A percentile compares a stretch with the other conserved stretches of the same genome.
Conservation (phyloP, 2,113 vertebrate genomes). For the Apodemus sylvaticus region DNA sequence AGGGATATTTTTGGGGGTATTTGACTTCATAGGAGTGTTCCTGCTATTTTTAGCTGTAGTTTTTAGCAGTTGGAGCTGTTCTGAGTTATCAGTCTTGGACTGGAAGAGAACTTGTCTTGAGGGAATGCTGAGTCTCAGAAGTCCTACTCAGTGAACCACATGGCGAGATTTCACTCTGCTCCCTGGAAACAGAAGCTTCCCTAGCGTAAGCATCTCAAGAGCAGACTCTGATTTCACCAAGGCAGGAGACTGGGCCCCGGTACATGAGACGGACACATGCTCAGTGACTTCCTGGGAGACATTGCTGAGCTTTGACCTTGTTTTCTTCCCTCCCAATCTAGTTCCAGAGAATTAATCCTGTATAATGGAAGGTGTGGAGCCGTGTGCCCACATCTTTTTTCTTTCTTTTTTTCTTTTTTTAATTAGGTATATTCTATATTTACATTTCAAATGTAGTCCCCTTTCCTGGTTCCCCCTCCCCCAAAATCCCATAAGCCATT, state of each 20-base stretch:
- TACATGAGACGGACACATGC: constrained; percentile 1
- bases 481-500: too few species aligned
- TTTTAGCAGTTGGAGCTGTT: constrained; percentile 59
- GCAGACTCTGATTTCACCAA: constrained; percentile 56
- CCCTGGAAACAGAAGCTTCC: constrained; percentile 27
- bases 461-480: too few species aligned
- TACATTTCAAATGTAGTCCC: too few species aligned
- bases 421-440: too few species aligned
- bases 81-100: not conserved
- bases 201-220: not conserved
- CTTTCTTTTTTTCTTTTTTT: too few species aligned
- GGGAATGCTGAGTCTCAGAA: constrained; percentile 32
- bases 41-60: constrained; percentile 75
- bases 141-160: constrained; percentile 14
- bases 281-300: constrained; percentile 23
- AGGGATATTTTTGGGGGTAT: constrained; percentile 64
- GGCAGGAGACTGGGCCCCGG: not conserved
- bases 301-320: constrained; percentile 22
- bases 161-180: constrained; percentile 24
- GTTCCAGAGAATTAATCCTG: constrained; percentile 63
- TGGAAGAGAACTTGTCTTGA: constrained; percentile 42
- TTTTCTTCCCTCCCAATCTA: constrained; percentile 54
- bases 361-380: constrained; percentile 71
- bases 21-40: constrained; percentile 74
- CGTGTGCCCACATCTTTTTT: constrained; percentile 73